Conservation (phyloP, 2,888 invertebrate species). For the Prionchulus punctatus region DNA sequence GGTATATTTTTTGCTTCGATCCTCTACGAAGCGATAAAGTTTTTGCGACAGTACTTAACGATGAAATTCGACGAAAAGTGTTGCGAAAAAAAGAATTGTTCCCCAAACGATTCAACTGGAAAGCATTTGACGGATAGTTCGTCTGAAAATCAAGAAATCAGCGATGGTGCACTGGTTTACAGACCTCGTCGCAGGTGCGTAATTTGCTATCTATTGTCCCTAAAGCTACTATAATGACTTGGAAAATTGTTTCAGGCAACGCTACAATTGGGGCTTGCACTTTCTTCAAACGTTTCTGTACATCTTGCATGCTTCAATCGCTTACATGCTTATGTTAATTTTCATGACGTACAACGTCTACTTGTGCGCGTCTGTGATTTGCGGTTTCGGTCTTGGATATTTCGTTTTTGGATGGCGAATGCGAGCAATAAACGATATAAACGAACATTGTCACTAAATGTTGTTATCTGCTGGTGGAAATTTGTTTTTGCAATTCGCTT, state of each 20-base stretch:
- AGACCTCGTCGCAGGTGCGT: no score
- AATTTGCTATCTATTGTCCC: neutral
- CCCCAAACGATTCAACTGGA: no score
- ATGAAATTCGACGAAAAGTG: neutral
- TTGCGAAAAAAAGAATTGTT: no score
- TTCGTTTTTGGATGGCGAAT: conserved; percentile 10
- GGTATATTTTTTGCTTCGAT: conserved; percentile 75
- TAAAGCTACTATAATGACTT: neutral
- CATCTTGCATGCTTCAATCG: neutral
- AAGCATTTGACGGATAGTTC: no score
- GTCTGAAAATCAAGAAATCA: no score
- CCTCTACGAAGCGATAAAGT: conserved; percentile 82
- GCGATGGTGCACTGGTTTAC: no score
- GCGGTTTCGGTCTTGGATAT: conserved; percentile 6
- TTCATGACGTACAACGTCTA: conserved; percentile 10
- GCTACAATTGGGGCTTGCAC: neutral
- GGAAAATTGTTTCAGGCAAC: neutral
- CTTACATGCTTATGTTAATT: conserved; percentile 7
- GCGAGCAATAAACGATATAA: neutral
- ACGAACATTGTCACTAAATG: conserved; percentile 7
- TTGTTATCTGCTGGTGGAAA: neutral
- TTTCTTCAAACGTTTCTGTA: neutral
- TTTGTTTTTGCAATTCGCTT: neutral
- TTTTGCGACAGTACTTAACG: conserved; percentile 34
- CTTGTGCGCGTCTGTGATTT: conserved; percentile 8